Evolutionary conservation across 1,140 invertebrate genomes (phyloP), one percentile per base, ranked within the genome.

Genomic region (Limonius californicus): DNA sequence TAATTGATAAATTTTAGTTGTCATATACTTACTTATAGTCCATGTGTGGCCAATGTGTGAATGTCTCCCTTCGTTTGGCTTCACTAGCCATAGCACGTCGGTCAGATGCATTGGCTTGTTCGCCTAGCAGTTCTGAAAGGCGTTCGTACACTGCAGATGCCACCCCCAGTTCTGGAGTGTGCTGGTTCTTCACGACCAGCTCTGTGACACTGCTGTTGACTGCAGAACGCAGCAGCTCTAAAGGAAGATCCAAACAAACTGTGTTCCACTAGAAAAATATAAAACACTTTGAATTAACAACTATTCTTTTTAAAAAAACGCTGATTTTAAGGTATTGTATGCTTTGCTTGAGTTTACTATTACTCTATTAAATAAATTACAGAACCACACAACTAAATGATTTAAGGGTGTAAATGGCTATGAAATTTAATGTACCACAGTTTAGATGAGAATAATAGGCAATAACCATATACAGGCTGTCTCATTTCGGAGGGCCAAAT

Each of bases 21-120:
- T n/a, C n/a, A 59, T 57, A 66, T 39, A 79, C 83, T 80, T 81
- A 94, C 91, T 95, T 95, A 79, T 96, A 96, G 79, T 95, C 93
- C 91, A 94, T 95, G 74, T 97, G 94, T 39, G 94, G 94, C 94
- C 94, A 97, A 74, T 90, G 87, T 62, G 86, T 87, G 78, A 96
- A 97, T 0, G 94, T 96, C 71, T 94, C 89, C 64, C 91, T 82
- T 39, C 94, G 83, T 45, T 91, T 88, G 0, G 91, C 90, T 79
- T 97, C 94, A 63, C 91, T 95, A 74, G 91, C 94, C 94, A 97
- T 96, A 19, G 89, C 80, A 6, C 84, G 84, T 64, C 87, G 82
- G 62, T 88, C 84, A 54, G 81, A 77, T 27, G 84, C 81, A 68
- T 79, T 83, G 66, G 74, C 78, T 67, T 77, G 80, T 76, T 79